Conservation (phyloP, 2,113 vertebrate genomes). For the Rousettus leschenaultii region DNA sequence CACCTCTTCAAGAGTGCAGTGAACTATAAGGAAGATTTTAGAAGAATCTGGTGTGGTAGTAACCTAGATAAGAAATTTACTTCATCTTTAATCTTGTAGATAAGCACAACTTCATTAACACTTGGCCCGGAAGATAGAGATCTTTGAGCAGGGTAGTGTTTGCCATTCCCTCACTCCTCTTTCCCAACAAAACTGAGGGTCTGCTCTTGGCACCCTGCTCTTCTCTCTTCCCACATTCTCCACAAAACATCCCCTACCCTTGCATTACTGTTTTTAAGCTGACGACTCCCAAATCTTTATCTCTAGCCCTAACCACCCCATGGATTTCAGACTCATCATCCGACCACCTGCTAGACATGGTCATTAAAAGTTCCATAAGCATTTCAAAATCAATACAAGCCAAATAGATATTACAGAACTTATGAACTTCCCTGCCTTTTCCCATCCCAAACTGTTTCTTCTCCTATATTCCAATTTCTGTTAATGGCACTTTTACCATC, state of each 20-base stretch:
- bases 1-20: not conserved
- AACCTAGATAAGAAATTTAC: not conserved
- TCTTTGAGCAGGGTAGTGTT: not conserved
- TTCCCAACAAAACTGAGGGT: not conserved
- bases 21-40: not conserved
- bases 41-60: not conserved
- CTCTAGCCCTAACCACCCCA: not conserved
- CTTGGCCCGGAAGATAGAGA: not conserved
- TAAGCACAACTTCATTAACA: not conserved
- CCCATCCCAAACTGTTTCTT: not conserved
- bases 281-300: not conserved
- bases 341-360: not conserved
- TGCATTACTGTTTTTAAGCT: not conserved
- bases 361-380: not conserved
- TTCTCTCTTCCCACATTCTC: not conserved
- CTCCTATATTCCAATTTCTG: not conserved
- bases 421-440: not conserved
- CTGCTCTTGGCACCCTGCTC: not conserved
- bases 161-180: not conserved
- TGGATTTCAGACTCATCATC: not conserved
- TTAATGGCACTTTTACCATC: not conserved
- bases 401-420: not conserved
- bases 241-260: not conserved
- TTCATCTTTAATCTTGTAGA: not conserved
- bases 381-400: not conserved